A percentile compares a stretch with the other conserved stretches of the same genome.
phyloP scores from a whole-genome alignment of 2,888 invertebrate genomes.

The Melanostoma scalare region DNA sequence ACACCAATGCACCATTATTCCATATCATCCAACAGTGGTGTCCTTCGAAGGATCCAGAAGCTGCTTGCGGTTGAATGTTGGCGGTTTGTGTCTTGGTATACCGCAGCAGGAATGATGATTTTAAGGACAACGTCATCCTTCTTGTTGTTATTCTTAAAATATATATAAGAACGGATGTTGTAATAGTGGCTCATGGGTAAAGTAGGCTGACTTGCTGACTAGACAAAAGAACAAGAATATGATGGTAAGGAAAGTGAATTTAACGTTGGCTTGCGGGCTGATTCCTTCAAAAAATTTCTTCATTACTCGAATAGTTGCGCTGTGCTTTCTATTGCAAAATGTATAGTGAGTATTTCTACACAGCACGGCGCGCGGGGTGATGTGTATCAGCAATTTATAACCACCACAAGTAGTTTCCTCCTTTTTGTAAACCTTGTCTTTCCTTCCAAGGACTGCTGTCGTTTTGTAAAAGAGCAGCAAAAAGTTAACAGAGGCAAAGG shows the following conservation, averaged over 20 bases:
- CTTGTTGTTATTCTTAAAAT: background rate
- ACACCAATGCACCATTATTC: slow-evolving; percentile 16
- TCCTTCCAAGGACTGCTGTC: slow-evolving; percentile 19
- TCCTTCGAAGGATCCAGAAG: slow-evolving; percentile 29
- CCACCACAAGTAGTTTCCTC: slow-evolving; percentile 10
- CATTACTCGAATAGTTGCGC: slow-evolving; percentile 32
- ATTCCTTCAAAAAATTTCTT: slow-evolving; percentile 44
- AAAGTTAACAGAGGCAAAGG: slow-evolving; percentile 12
- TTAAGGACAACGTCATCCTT: slow-evolving; percentile 49
- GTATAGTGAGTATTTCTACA: slow-evolving; percentile 7
- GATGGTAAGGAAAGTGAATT: slow-evolving; percentile 7
- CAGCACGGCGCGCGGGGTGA: no score
- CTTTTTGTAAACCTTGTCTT: slow-evolving; percentile 5
- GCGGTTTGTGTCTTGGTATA: slow-evolving; percentile 10
- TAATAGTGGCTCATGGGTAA: slow-evolving; percentile 20
- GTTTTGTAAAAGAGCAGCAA: slow-evolving; percentile 2
- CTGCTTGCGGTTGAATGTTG: background rate
- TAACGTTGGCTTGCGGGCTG: slow-evolving; percentile 53
- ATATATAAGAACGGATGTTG: slow-evolving; percentile 23
- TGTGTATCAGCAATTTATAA: slow-evolving; percentile 15
- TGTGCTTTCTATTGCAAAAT: slow-evolving; percentile 6
- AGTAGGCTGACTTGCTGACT: slow-evolving; percentile 37
- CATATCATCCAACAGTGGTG: background rate
- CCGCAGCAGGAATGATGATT: slow-evolving; percentile 44
- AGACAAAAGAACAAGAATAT: background rate